Evolutionary conservation across 2,888 invertebrate species (phyloP).

Genomic region (Lasioglossum zephyrum): DNA sequence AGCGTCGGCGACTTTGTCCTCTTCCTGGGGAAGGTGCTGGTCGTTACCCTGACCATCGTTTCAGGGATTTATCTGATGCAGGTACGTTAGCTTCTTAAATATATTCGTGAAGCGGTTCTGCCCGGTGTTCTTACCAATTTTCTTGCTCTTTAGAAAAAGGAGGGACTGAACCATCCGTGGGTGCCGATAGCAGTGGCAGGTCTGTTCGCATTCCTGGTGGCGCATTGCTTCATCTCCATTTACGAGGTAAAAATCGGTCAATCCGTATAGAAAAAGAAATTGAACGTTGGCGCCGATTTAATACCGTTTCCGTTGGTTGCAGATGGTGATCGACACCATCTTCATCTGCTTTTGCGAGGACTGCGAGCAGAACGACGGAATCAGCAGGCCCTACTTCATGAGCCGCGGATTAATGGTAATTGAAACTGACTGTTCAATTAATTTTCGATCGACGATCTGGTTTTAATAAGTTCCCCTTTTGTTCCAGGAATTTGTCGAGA

Average conservation of each 20-base stretch:
- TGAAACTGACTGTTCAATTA: not conserved
- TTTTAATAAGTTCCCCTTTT: not conserved
- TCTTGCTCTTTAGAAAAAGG: conserved; percentile 83
- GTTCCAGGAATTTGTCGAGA: conserved; percentile 86
- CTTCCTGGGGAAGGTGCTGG: conserved; percentile 88
- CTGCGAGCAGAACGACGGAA: conserved; percentile 88
- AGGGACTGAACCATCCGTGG: conserved; percentile 87
- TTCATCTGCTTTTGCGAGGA: conserved; percentile 90
- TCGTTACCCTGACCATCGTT: conserved; percentile 87
- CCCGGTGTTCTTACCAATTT: not conserved
- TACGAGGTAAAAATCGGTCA: conserved; percentile 87
- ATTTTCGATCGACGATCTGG: not conserved
- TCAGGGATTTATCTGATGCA: conserved; percentile 87
- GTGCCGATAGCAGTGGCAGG: conserved; percentile 88
- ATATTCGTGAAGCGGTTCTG: not conserved
- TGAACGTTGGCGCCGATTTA: not conserved
- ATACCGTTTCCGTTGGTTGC: conserved; percentile 63
- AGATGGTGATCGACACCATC: conserved; percentile 90
- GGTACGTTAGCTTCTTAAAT: conserved; percentile 79
- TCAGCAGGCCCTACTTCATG: conserved; percentile 88
- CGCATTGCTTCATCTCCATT: conserved; percentile 90
- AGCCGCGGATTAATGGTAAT: conserved; percentile 87
- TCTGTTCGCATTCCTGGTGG: conserved; percentile 89
- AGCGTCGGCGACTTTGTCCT: conserved; percentile 91
- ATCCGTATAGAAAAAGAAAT: not conserved